Conservation (phyloP, 2,797 vertebrate species). For the Rhynchonycteris naso region DNA sequence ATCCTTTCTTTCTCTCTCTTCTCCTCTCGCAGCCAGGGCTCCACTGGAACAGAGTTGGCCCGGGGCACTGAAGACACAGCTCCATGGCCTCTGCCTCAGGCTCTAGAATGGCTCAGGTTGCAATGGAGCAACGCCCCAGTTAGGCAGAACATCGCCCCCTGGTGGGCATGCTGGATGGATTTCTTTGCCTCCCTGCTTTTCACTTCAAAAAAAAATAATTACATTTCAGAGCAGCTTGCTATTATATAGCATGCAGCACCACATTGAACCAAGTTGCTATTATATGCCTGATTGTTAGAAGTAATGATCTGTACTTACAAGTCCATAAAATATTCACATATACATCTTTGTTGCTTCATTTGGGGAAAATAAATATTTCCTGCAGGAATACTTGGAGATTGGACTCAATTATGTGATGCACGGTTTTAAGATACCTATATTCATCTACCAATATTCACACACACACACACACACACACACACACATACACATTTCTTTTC, state of each 20-base stretch:
- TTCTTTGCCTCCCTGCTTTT: too few relatives aligned
- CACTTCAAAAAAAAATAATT: slow-evolving; percentile 66
- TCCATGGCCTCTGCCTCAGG: too few relatives aligned
- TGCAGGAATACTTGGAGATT: slow-evolving; percentile 80
- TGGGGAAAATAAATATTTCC: slow-evolving; percentile 76
- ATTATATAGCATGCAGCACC: slow-evolving; percentile 71
- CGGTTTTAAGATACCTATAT: slow-evolving; percentile 70
- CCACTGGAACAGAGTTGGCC: too few relatives aligned
- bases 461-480: slow-evolving; percentile 45
- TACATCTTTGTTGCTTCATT: slow-evolving; percentile 73
- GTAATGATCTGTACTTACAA: slow-evolving; percentile 65
- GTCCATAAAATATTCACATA: slow-evolving; percentile 62
- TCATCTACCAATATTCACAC: slow-evolving; percentile 68
- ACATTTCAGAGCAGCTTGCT: slow-evolving; percentile 78
- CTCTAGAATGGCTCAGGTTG: too few relatives aligned
- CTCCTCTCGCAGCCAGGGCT: too few relatives aligned
- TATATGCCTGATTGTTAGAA: slow-evolving; percentile 78
- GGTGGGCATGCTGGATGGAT: too few relatives aligned
- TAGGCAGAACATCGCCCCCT: too few relatives aligned
- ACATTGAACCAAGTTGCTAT: slow-evolving; percentile 69
- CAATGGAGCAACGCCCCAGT: too few relatives aligned
- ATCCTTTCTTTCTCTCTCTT: too few relatives aligned
- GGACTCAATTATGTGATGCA: slow-evolving; percentile 74
- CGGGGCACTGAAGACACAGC: too few relatives aligned
- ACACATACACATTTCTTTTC: slow-evolving; percentile 78